phyloP scores from a whole-genome alignment of 2,113 vertebrate species.

The Tragelaphus scriptus region DNA sequence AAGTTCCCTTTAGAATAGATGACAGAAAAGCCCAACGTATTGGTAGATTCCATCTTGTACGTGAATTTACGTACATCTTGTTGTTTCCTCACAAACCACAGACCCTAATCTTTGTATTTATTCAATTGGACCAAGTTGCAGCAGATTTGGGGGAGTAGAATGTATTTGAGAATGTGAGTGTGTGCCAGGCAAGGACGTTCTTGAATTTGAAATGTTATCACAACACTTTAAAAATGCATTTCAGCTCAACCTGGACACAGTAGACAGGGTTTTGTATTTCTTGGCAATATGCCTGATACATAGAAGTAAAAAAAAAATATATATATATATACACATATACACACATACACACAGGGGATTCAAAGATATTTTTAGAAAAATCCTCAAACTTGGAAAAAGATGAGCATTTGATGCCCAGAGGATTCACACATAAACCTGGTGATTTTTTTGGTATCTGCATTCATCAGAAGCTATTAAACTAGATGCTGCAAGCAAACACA shows the following conservation, averaged over 20 bases:
- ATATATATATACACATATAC: neutral
- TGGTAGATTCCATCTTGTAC: neutral
- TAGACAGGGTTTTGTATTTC: conserved; percentile 11
- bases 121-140: neutral
- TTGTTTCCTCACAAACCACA: neutral
- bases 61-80: too few relatives aligned
- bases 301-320: neutral
- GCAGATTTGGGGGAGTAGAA: neutral
- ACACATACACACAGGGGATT: neutral
- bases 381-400: neutral
- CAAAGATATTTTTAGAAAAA: conserved; percentile 6
- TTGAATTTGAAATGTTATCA: neutral
- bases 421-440: conserved; percentile 14
- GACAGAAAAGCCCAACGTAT: neutral
- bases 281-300: neutral
- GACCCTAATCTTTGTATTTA: neutral
- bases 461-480: conserved; percentile 17
- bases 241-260: neutral
- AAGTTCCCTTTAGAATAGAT: neutral
- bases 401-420: neutral
- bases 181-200: neutral
- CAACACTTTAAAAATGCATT: neutral
- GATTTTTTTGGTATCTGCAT: conserved; percentile 13
- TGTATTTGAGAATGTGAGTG: neutral
- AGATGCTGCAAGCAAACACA: neutral